phyloP scores from a whole-genome alignment of 2,797 vertebrate species.

The Gambelia wislizenii region DNA sequence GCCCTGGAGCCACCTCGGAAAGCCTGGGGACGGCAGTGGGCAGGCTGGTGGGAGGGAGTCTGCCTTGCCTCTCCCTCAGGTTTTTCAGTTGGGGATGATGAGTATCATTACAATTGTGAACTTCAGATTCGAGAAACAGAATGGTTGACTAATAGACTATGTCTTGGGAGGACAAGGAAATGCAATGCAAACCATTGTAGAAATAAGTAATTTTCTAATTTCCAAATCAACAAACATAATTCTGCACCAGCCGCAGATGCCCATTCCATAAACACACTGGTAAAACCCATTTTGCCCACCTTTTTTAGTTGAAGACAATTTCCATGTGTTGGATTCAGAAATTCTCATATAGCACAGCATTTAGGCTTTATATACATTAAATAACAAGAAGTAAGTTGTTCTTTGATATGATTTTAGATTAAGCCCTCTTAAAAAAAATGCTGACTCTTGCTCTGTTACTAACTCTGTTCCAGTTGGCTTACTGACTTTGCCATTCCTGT shows the following conservation, averaged over 20 bases:
- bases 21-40: no score
- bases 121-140: slow-evolving; percentile 10
- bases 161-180: neutral
- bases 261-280: neutral
- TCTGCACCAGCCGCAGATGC: neutral
- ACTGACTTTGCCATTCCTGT: neutral
- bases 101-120: no score
- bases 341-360: neutral
- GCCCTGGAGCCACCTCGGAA: no score
- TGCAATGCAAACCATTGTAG: neutral
- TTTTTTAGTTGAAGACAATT: neutral
- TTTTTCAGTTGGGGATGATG: no score
- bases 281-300: neutral
- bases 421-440: neutral
- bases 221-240: neutral
- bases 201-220: neutral
- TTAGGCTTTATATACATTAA: neutral
- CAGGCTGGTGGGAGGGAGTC: no score
- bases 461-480: neutral
- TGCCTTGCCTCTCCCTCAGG: no score
- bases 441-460: neutral
- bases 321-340: neutral
- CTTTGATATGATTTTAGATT: neutral
- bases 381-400: neutral
- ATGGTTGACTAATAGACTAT: neutral